Evolutionary conservation across 2,797 vertebrate genomes (phyloP).

Genomic region (Periparus ater): DNA sequence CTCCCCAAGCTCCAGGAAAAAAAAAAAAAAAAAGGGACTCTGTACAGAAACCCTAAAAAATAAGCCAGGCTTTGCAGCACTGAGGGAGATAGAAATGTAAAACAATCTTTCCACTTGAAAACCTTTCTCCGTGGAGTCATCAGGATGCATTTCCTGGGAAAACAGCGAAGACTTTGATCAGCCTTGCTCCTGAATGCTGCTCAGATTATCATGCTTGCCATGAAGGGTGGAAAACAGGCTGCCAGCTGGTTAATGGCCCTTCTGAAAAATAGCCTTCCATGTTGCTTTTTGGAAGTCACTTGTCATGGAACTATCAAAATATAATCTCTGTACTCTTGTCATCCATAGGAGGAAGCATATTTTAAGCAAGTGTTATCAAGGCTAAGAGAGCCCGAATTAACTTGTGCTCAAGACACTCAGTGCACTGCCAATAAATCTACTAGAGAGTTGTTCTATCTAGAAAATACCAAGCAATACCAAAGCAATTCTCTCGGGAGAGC

Average conservation of each 20-base stretch:
- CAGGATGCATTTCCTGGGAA: neutral
- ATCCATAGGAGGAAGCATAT: neutral
- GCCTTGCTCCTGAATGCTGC: neutral
- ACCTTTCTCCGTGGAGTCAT: neutral
- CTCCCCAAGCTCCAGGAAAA: neutral
- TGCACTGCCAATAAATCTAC: neutral
- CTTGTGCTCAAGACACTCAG: neutral
- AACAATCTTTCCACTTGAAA: neutral
- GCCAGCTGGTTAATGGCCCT: constrained; percentile 42
- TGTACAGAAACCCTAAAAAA: neutral
- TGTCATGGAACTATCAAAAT: neutral
- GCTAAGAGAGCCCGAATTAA: constrained; percentile 15
- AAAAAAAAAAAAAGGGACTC: neutral
- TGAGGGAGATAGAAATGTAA: neutral
- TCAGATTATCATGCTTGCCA: neutral
- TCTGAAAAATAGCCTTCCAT: constrained; percentile 8
- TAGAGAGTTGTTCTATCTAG: neutral
- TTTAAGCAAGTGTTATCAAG: constrained; percentile 6
- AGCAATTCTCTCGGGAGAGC: neutral
- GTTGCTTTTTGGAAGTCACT: constrained; percentile 12
- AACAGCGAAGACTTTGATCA: neutral
- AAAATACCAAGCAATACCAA: neutral
- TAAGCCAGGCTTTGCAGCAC: neutral
- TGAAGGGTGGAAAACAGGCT: neutral
- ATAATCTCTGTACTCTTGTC: neutral